Percentiles rank a stretch among this genome's conserved stretches.
Conservation (phyloP, 2,888 invertebrate genomes). For the Trisateles emortualis region DNA sequence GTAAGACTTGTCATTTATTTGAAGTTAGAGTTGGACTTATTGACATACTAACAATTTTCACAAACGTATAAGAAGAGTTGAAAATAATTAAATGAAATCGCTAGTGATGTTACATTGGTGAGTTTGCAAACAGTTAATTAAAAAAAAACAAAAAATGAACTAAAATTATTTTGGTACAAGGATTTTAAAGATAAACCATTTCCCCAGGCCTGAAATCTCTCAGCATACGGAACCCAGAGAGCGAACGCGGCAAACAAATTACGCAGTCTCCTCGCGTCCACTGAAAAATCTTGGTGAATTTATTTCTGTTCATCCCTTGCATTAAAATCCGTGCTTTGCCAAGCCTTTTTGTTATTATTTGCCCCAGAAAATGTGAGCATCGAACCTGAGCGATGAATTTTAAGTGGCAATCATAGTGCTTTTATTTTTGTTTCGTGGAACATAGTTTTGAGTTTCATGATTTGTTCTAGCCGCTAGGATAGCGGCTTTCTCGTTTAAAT, state of each 20-base stretch:
- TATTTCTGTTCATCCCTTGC: constrained; percentile 68
- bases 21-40: too few relatives aligned
- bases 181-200: constrained; percentile 5
- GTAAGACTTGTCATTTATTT: too few relatives aligned
- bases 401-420: constrained; percentile 40
- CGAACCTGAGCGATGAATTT: constrained; percentile 47
- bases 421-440: constrained; percentile 20
- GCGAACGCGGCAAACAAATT: constrained; percentile 64
- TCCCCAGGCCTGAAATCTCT: background rate
- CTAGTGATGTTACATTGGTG: too few relatives aligned
- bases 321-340: constrained; percentile 61
- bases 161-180: background rate
- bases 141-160: background rate
- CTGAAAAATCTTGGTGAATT: constrained; percentile 77
- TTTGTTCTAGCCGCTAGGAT: background rate
- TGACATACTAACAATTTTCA: too few relatives aligned
- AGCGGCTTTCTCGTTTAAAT: background rate
- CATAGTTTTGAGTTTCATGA: background rate
- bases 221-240: constrained; percentile 45
- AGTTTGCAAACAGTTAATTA: too few relatives aligned
- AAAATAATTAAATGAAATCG: too few relatives aligned
- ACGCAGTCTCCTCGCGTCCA: constrained; percentile 69
- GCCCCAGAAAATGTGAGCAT: constrained; percentile 49
- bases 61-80: too few relatives aligned
- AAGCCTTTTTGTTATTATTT: constrained; percentile 67